These are phyloP conservation scores for Sceliomorpha sp. DNA, from an alignment of 2,888 invertebrate species.

Conservation along the genomic window DNA sequence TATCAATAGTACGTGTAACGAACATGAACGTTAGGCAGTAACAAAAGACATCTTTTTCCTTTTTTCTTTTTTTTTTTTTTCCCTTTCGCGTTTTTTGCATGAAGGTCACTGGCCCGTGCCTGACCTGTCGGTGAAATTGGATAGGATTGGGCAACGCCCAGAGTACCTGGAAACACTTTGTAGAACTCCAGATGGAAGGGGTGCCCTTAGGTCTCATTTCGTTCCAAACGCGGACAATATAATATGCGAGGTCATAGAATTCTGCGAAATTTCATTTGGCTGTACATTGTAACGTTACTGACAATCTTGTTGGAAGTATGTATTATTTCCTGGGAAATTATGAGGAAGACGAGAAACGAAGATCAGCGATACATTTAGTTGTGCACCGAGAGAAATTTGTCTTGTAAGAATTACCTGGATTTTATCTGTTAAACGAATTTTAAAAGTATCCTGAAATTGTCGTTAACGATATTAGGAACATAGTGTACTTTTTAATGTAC, in stretches of 20 bases:
- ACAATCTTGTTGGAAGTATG: no score
- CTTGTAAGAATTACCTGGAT: no score
- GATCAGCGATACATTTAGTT: no score
- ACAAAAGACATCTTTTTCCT: conserved; percentile 61
- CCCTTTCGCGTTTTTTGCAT: conserved; percentile 24
- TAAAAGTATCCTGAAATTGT: no score
- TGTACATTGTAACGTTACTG: no score
- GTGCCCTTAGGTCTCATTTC: conserved; percentile 16
- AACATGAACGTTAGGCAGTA: conserved; percentile 66
- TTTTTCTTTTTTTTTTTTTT: conserved; percentile 33
- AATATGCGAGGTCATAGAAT: background rate
- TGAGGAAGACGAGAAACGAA: no score
- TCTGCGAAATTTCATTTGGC: no score
- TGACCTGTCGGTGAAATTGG: conserved; percentile 73
- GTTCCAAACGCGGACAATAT: conserved; percentile 10
- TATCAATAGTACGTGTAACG: conserved; percentile 68
- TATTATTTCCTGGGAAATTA: no score
- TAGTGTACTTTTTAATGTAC: no score
- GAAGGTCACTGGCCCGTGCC: conserved; percentile 59
- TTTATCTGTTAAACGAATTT: no score
- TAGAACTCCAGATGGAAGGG: conserved; percentile 59
- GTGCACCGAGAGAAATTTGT: no score
- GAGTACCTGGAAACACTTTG: conserved; percentile 63
- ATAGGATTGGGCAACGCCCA: conserved; percentile 76
- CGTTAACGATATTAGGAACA: no score